Base-by-base conservation (phyloP, 92 coral and sea anemone genomes). In the Parazoanthus swiftii region DNA sequence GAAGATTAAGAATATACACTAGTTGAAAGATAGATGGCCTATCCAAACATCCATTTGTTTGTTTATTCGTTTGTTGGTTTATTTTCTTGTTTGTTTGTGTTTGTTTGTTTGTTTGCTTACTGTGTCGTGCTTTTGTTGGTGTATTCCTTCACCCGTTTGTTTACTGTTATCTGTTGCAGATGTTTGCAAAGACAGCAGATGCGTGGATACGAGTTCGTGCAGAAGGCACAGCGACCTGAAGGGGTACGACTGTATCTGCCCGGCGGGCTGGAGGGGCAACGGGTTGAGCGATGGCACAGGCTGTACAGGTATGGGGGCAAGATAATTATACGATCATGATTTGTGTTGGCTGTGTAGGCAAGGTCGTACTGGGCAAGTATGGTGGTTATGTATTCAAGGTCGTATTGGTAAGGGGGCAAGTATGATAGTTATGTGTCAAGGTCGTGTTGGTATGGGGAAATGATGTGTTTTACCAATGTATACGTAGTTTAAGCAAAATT, bases 171-270 rank as follows among this genome's bases (percentile, higher is more conserved):
- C 9, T 77, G 50, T 37, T 59, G 29, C 59, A 82, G 86, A 82
- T 82, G 77, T 82, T 44, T 82, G 86, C 77, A 68, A 82, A 48
- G 86, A 43, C 39, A 82, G 25, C 65, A 82, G 68, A 10, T 82
- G 86, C 15, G 86, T 82, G 1, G 39, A 4, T 25, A 39, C 8
- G 6, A 82, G 86, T 35, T 42, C 77, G 21, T 82, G 86, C 35
- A 43, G 21, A 26, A 68, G 86, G 65, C 86, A 82, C 76, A 21
- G 39, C 6, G 63, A 82, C 13, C 86, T 82, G 13, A 68, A 39
- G 63, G 77, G 65, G 4, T 82, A 82, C 39, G 77, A 68, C 66
- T 82, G 86, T 21, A 43, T 82, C 77, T 82, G 86, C 23, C 86
- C 86, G 3, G 0, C 2, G 3, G 76, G 63, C 58, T 82, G 86